phyloP scores from a whole-genome alignment of 2,797 vertebrate genomes.

The Bovichtus variegatus region DNA sequence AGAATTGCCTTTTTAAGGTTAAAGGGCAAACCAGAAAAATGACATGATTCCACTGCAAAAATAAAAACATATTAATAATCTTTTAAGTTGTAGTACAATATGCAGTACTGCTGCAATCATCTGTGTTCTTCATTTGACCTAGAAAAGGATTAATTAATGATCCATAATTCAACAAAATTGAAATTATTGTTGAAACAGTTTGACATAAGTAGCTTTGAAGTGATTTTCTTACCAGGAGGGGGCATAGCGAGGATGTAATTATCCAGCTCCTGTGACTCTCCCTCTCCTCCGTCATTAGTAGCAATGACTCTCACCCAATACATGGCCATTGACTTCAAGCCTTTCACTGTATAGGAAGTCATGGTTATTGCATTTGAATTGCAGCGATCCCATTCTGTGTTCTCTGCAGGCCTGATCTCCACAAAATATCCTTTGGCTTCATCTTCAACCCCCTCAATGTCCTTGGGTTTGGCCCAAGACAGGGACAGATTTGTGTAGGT shows the following conservation, averaged over 20 bases:
- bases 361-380: constrained; percentile 79
- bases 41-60: not conserved
- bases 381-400: constrained; percentile 88
- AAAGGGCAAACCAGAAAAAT: not conserved
- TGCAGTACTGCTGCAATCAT: not conserved
- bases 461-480: constrained; percentile 88
- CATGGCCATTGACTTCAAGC: constrained; percentile 85
- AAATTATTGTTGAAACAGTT: not conserved
- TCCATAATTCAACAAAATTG: not conserved
- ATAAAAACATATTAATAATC: not conserved
- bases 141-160: not conserved
- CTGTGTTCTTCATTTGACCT: not conserved
- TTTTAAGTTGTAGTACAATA: not conserved
- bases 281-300: constrained; percentile 84
- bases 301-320: constrained; percentile 89
- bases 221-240: constrained; percentile 82
- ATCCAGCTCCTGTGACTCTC: constrained; percentile 83
- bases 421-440: constrained; percentile 90
- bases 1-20: not conserved
- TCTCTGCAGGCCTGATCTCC: constrained; percentile 87
- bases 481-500: constrained; percentile 87
- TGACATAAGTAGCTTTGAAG: not conserved
- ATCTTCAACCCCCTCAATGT: constrained; percentile 74
- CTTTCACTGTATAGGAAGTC: constrained; percentile 86
- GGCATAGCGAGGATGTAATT: constrained; percentile 83